Evolutionary conservation across 2,888 invertebrate genomes (phyloP), one percentile per base, ranked within the genome.

Genomic region (Geotrupes spiniger): DNA sequence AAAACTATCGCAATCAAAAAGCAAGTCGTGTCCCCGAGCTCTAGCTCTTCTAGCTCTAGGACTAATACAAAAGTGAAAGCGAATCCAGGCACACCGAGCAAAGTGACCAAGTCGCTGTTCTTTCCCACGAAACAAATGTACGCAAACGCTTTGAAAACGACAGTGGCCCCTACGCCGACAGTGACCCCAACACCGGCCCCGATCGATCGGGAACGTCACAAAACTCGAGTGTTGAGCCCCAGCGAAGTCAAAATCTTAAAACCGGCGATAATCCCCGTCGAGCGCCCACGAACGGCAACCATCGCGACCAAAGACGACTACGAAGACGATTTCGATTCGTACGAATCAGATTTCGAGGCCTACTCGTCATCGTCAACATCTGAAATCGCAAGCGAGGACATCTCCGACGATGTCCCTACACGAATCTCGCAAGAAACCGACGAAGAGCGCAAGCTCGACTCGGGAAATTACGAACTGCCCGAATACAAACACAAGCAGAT

Each of bases 241-340:
- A 53, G 43, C 39, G 57, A 57, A 50, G 36, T 52, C 16, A 55
- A 45, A 29, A 46, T 51, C 41, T 54, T 41, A 49, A 50, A 42
- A 36, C 17, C 27, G 14, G 26, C 16, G 16, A 46, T 51, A 11
- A 39, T 27, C 33, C 25, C 10, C 16, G 58, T 57, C 4, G 70
- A 71, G 49, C 56, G 74, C 53, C 74, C 74, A 3, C 58, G 68
- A 54, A 74, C 74, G 2, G 72, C 74, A 4, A 73, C 72, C 8
- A 54, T 74, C 16, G 42, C 36, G 4, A 33, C 45, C 11, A 42
- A 57, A 25, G 52, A 54, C 9, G 66, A 72, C 11, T 78, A 79
- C 55, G 78, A 78, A 36, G 79, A 79, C 59, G 79, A 79, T 61
- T 79, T 79, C 60, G 78, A 79, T 51, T 78, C 78, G 0, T 79